A percentile compares a stretch with the other conserved stretches of the same genome.
phyloP scores from a whole-genome alignment of 2,113 vertebrate species.

The Centrocercus urophasianus region DNA sequence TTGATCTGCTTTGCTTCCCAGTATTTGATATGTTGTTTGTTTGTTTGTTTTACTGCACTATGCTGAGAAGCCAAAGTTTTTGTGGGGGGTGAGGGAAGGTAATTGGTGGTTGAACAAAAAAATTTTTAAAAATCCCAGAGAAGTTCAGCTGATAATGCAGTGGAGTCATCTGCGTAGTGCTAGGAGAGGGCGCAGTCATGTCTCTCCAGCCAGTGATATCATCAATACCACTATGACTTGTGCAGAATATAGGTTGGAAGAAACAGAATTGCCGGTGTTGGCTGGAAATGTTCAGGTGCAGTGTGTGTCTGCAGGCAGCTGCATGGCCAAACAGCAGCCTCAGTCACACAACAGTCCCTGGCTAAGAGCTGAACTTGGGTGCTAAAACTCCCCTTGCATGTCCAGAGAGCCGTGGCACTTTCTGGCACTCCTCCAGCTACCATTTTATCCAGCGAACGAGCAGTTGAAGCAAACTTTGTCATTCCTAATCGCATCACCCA shows the following conservation, averaged over 20 bases:
- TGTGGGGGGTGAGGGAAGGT: background rate
- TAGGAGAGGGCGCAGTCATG: background rate
- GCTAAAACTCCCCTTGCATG: background rate
- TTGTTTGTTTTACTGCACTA: background rate
- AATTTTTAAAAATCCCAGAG: background rate
- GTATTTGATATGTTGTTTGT: background rate
- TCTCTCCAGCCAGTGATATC: background rate
- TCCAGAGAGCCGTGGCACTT: background rate
- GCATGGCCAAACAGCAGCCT: background rate
- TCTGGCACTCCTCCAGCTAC: background rate
- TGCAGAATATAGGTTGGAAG: slow-evolving; percentile 44
- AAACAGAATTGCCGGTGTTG: background rate
- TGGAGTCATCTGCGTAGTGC: background rate
- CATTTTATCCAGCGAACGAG: background rate
- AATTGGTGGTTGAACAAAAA: background rate
- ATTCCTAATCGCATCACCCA: rapidly evolving
- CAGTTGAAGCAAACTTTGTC: background rate
- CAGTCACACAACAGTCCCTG: rapidly evolving
- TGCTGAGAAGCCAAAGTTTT: background rate
- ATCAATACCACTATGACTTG: slow-evolving; percentile 52
- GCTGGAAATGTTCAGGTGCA: slow-evolving; percentile 4
- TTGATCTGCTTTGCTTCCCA: background rate
- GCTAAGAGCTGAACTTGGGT: rapidly evolving
- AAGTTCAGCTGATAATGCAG: slow-evolving; percentile 11
- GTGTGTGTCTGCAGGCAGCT: background rate